phyloP scores from a whole-genome alignment of 1,140 invertebrate species.

The Zaprionus ornatus region DNA sequence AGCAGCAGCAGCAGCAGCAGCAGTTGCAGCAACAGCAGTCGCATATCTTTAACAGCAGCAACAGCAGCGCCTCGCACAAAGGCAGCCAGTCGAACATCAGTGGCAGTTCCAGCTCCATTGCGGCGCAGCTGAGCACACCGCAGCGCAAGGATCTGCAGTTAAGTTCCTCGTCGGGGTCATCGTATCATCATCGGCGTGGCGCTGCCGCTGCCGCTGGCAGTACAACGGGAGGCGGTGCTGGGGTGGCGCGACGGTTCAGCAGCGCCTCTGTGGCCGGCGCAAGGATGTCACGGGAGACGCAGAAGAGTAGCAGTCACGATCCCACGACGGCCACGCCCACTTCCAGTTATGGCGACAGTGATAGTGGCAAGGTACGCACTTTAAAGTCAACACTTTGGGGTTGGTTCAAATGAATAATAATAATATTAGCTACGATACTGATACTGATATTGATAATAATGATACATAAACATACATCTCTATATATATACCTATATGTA shows the following conservation, averaged over 20 bases:
- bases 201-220: conserved; percentile 25
- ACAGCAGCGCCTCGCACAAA: conserved; percentile 27
- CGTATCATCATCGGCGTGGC: conserved; percentile 47
- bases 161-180: conserved; percentile 26
- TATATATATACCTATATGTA: conserved; percentile 51
- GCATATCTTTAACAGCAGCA: conserved; percentile 18
- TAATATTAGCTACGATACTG: conserved; percentile 56
- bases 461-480: conserved; percentile 52
- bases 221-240: conserved; percentile 16
- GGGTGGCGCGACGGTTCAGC: conserved; percentile 69
- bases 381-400: conserved; percentile 87
- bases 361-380: conserved; percentile 88
- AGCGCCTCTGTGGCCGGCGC: conserved; percentile 66
- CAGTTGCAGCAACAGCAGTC: conserved; percentile 32
- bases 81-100: conserved; percentile 18
- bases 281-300: conserved; percentile 60
- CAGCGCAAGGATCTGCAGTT: conserved; percentile 78
- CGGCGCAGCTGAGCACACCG: conserved; percentile 71
- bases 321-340: conserved; percentile 81
- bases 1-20: conserved; percentile 40
- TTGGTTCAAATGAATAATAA: conserved; percentile 86
- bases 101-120: conserved; percentile 65
- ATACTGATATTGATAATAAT: conserved; percentile 72
- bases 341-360: conserved; percentile 81
- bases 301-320: conserved; percentile 70